Evolutionary conservation across 2,113 vertebrate genomes (phyloP).

Genomic region (rat (Rattus norvegicus)): DNA sequence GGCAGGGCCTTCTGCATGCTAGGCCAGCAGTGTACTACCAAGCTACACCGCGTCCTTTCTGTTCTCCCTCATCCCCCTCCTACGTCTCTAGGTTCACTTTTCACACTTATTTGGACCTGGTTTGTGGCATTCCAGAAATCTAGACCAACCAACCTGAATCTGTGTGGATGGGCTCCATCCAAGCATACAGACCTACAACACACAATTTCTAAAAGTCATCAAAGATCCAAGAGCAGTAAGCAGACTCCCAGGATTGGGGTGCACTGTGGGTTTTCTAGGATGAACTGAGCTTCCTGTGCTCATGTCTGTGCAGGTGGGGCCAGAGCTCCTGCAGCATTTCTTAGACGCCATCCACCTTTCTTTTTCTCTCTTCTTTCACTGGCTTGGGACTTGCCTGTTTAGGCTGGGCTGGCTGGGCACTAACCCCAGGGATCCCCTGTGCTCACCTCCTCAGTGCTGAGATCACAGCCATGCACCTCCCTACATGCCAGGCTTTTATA

Average conservation of each 20-base stretch:
- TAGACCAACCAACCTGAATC: neutral
- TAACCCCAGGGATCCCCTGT: neutral
- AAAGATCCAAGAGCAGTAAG: neutral
- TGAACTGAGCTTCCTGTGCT: neutral
- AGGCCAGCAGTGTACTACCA: neutral
- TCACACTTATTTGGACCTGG: neutral
- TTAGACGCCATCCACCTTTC: neutral
- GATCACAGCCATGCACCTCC: neutral
- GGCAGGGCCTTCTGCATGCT: neutral
- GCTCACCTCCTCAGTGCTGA: neutral
- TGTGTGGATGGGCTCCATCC: neutral
- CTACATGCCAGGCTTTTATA: neutral
- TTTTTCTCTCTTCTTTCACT: neutral
- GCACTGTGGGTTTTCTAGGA: neutral
- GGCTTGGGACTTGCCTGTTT: neutral
- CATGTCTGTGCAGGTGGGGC: neutral
- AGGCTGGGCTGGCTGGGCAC: neutral
- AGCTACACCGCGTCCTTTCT: neutral
- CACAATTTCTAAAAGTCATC: conserved; percentile 27
- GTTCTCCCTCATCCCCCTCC: neutral
- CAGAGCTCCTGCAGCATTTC: neutral
- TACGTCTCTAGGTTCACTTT: neutral
- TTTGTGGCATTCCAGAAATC: neutral
- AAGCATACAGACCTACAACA: neutral
- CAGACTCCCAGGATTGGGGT: neutral